Evolutionary conservation across 2,888 invertebrate genomes (phyloP).

Genomic region (Pristionchus mayeri): DNA sequence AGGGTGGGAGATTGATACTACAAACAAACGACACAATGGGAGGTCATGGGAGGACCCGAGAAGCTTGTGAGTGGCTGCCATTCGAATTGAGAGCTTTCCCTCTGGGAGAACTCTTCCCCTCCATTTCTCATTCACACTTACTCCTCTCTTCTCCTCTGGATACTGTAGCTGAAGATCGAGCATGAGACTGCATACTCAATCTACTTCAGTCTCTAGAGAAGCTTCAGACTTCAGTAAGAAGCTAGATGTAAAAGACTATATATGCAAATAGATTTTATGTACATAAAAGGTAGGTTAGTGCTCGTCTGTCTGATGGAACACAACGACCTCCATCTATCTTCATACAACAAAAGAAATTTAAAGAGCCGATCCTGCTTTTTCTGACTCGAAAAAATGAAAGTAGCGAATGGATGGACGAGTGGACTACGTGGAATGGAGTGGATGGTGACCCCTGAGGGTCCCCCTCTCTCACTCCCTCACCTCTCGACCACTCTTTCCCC

Average conservation of each 20-base stretch:
- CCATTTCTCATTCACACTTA: background rate
- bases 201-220: no score
- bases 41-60: background rate
- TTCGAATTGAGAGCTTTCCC: background rate
- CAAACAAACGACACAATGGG: conserved; percentile 16
- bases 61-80: background rate
- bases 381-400: no score
- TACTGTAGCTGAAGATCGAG: conserved; percentile 10
- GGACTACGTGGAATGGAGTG: no score
- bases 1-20: background rate
- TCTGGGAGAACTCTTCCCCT: background rate
- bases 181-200: background rate
- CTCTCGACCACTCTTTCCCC: background rate
- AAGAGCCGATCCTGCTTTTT: no score
- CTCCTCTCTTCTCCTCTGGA: background rate
- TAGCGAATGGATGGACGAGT: no score
- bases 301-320: no score
- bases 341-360: no score
- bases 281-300: no score
- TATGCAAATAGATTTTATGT: no score
- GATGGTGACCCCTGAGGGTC: conserved; percentile 11
- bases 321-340: no score
- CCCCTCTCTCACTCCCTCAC: background rate
- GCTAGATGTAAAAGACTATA: no score
- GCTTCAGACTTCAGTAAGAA: no score